Percentiles rank a stretch among this genome's conserved stretches.
phyloP scores from a whole-genome alignment of 2,797 vertebrate genomes.

The Malurus splendens region DNA sequence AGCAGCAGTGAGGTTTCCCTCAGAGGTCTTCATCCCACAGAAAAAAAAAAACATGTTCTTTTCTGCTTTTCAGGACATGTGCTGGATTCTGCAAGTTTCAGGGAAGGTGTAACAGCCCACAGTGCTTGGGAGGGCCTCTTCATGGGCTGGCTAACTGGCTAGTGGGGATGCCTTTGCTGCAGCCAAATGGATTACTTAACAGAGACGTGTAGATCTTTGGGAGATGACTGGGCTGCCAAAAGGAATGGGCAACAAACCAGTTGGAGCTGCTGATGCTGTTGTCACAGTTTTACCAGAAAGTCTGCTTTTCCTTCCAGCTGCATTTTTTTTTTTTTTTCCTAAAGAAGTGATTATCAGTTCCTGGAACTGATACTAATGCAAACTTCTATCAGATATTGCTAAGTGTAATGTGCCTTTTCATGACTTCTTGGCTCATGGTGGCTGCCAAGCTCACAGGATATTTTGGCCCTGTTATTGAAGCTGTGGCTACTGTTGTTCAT shows the following conservation, averaged over 20 bases:
- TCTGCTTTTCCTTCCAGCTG: constrained; percentile 29
- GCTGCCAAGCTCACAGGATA: not conserved
- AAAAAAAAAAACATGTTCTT: not conserved
- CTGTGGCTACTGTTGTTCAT: not conserved
- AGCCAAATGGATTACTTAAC: constrained; percentile 5
- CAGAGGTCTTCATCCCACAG: rapidly evolving
- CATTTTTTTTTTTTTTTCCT: not conserved
- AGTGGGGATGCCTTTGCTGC: not conserved
- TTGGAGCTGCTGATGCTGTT: constrained; percentile 24
- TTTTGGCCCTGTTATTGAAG: not conserved
- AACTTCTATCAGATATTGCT: not conserved
- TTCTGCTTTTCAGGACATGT: rapidly evolving
- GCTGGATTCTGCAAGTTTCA: not conserved
- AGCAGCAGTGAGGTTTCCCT: not conserved
- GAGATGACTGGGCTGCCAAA: constrained; percentile 17
- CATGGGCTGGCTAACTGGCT: not conserved
- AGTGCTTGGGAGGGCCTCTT: not conserved
- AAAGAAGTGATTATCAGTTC: not conserved
- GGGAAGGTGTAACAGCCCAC: not conserved
- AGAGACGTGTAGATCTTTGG: not conserved
- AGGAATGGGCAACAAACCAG: constrained; percentile 27
- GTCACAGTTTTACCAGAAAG: constrained; percentile 42
- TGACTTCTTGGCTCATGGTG: not conserved
- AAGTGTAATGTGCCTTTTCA: not conserved
- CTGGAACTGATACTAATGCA: not conserved